These are phyloP conservation scores for Machaerirhynchus nigripectus DNA, from an alignment of 2,113 vertebrate genomes.

Conservation along the genomic window DNA sequence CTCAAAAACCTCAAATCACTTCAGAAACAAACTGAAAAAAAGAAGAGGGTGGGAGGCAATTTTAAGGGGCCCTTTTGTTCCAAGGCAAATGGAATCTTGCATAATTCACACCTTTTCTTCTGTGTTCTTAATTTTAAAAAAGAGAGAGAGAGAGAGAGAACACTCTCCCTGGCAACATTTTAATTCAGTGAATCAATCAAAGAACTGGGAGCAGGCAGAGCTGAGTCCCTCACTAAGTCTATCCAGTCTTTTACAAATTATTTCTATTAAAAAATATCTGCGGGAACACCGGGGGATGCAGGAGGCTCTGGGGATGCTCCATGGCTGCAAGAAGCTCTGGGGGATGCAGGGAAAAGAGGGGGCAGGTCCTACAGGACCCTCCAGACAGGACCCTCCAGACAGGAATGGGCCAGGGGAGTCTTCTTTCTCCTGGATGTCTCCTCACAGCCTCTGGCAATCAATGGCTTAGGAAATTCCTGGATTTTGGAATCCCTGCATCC, in stretches of 20 bases:
- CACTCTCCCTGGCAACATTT: background rate
- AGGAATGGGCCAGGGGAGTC: background rate
- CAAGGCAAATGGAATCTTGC: background rate
- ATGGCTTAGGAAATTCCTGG: background rate
- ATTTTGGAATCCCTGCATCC: background rate
- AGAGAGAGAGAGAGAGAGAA: background rate
- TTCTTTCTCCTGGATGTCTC: background rate
- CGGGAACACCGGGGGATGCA: background rate
- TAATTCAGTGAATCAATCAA: background rate
- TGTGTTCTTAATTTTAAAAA: background rate
- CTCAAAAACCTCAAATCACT: background rate
- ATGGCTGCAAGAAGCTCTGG: background rate
- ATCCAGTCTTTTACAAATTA: background rate
- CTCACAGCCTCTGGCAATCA: background rate
- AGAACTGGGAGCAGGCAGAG: background rate
- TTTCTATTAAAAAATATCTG: background rate
- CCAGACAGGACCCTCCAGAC: background rate
- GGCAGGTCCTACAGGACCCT: background rate
- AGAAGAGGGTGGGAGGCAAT: background rate
- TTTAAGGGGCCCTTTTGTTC: background rate
- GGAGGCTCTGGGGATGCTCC: background rate
- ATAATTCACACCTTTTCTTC: background rate
- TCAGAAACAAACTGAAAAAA: background rate
- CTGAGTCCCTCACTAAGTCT: accelerated
- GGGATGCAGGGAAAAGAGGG: background rate